These are phyloP conservation scores for Melanotaenia pygmaea DNA, from an alignment of 2,797 vertebrate genomes.

Conservation along the genomic window DNA sequence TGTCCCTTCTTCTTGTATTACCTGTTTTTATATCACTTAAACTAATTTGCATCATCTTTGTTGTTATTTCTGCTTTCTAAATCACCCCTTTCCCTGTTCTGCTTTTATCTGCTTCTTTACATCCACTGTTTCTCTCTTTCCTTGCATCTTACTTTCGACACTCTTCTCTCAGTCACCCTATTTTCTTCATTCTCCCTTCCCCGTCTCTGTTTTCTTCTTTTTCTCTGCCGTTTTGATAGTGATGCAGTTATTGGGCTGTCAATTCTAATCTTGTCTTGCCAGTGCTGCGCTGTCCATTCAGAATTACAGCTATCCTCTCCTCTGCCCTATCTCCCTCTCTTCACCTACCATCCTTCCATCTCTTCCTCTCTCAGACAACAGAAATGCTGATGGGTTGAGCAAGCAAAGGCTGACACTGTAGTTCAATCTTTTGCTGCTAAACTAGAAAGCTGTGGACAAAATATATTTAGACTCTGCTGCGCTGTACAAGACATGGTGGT, in stretches of 20 bases:
- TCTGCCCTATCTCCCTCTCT: slow-evolving; percentile 40
- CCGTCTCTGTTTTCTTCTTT: slow-evolving; percentile 33
- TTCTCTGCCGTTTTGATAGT: slow-evolving; percentile 77
- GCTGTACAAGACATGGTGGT: slow-evolving; percentile 22
- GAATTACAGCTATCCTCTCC: slow-evolving; percentile 70
- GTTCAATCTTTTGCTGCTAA: slow-evolving; percentile 57
- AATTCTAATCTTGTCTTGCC: slow-evolving; percentile 83
- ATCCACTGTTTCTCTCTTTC: slow-evolving; percentile 39
- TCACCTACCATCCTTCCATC: slow-evolving; percentile 28
- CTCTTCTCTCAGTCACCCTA: slow-evolving; percentile 42
- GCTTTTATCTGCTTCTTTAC: slow-evolving; percentile 56
- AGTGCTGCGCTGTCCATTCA: slow-evolving; percentile 79
- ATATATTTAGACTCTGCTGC: slow-evolving; percentile 46
- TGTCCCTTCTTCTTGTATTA: slow-evolving; percentile 43
- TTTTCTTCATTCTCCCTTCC: slow-evolving; percentile 23
- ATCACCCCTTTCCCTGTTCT: slow-evolving; percentile 32
- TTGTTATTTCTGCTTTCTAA: slow-evolving; percentile 38
- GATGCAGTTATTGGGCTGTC: slow-evolving; percentile 82
- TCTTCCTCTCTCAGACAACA: slow-evolving; percentile 58
- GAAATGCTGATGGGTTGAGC: slow-evolving; percentile 71
- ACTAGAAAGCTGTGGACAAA: slow-evolving; percentile 56
- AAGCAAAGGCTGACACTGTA: slow-evolving; percentile 58
- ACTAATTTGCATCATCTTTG: slow-evolving; percentile 42
- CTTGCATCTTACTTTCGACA: slow-evolving; percentile 42
- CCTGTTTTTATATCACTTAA: slow-evolving; percentile 68